phyloP scores from a whole-genome alignment of 2,888 invertebrate genomes.

The Unio delphinus region DNA sequence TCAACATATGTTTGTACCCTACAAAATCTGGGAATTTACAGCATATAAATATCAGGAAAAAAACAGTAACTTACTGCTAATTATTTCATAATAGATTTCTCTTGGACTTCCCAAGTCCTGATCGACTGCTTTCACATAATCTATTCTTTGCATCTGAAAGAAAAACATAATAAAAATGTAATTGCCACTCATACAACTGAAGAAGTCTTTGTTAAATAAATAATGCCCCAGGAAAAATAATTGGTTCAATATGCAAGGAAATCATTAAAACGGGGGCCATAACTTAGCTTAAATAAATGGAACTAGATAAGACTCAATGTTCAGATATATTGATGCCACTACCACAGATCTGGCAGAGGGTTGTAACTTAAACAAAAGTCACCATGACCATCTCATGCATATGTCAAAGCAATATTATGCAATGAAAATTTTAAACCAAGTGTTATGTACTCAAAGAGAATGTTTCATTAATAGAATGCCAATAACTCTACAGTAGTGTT shows the following conservation, averaged over 20 bases:
- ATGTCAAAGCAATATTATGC: too few relatives aligned
- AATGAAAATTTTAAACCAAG: too few relatives aligned
- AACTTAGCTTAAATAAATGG: background rate
- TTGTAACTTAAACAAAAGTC: too few relatives aligned
- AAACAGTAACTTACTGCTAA: conserved; percentile 81
- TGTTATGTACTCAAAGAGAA: too few relatives aligned
- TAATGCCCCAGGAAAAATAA: background rate
- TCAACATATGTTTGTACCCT: background rate
- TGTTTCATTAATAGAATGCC: too few relatives aligned
- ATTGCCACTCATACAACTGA: background rate
- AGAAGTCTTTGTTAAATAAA: background rate
- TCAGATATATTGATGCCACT: too few relatives aligned
- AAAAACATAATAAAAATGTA: background rate
- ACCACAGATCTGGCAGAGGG: too few relatives aligned
- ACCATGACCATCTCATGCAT: too few relatives aligned
- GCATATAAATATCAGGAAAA: too few relatives aligned
- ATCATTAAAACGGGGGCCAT: background rate
- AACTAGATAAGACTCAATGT: too few relatives aligned
- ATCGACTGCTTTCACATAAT: conserved; percentile 85
- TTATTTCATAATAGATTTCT: conserved; percentile 85
- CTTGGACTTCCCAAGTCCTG: conserved; percentile 93
- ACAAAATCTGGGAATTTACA: background rate
- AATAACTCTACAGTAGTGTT: too few relatives aligned
- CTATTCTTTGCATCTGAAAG: conserved; percentile 28
- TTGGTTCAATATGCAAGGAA: background rate